Evolutionary conservation across 2,797 vertebrate genomes (phyloP).

Genomic region (Danio choprae): DNA sequence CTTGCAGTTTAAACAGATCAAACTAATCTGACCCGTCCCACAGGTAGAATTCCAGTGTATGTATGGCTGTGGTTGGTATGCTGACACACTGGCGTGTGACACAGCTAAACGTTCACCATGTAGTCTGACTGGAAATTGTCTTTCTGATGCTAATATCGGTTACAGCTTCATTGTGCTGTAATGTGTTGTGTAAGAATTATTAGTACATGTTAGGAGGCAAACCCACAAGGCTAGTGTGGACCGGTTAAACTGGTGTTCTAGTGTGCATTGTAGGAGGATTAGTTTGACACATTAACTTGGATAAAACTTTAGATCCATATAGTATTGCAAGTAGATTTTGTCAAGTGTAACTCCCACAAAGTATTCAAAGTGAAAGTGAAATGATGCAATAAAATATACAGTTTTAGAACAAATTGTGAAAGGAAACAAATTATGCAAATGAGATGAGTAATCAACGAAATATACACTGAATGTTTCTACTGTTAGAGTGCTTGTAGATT

Average conservation of each 20-base stretch:
- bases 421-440: no score
- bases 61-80: constrained; percentile 66
- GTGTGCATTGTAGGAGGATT: neutral
- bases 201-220: neutral
- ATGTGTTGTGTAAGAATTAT: neutral
- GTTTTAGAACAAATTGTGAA: no score
- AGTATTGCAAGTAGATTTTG: neutral
- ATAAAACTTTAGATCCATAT: neutral
- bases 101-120: constrained; percentile 57
- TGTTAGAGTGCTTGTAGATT: no score
- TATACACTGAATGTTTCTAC: no score
- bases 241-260: constrained; percentile 12
- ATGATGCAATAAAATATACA: no score
- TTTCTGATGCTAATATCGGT: constrained; percentile 12
- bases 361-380: neutral
- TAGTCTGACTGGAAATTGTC: constrained; percentile 14
- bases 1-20: constrained; percentile 52
- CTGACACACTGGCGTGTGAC: constrained; percentile 54
- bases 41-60: constrained; percentile 61
- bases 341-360: neutral
- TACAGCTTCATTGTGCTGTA: neutral
- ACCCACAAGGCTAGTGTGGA: neutral
- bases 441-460: no score
- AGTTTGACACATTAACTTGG: neutral
- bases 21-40: constrained; percentile 68